Evolutionary conservation across 2,797 vertebrate genomes (phyloP).

Genomic region (Cyprinella venusta): DNA sequence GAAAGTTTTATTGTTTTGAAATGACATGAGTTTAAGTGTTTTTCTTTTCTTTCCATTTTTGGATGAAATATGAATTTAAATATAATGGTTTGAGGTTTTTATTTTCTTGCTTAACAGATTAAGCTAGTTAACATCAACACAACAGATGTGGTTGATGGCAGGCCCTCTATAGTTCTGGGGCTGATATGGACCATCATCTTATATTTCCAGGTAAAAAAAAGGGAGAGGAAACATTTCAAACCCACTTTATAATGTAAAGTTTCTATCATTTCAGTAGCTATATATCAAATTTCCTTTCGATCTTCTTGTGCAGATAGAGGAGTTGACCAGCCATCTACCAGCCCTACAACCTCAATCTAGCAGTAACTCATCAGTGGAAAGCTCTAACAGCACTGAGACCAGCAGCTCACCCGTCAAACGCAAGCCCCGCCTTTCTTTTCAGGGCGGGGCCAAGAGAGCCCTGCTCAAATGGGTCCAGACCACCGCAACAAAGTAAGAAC

Average conservation of each 20-base stretch:
- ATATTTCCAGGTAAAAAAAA: constrained; percentile 92
- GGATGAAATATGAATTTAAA: neutral
- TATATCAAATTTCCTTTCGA: neutral
- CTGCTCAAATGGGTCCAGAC: constrained; percentile 94
- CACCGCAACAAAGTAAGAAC: constrained; percentile 86
- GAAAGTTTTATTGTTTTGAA: neutral
- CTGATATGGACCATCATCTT: constrained; percentile 97
- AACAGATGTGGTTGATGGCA: constrained; percentile 95
- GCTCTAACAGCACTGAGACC: constrained; percentile 86
- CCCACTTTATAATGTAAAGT: neutral
- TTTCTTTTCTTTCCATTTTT: too few species aligned
- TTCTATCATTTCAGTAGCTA: neutral
- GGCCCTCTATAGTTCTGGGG: constrained; percentile 93
- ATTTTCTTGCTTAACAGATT: constrained; percentile 80
- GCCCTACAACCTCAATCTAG: constrained; percentile 85
- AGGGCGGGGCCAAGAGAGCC: constrained; percentile 91
- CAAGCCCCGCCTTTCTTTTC: constrained; percentile 86
- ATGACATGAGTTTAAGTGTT: neutral
- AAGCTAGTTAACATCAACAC: constrained; percentile 99
- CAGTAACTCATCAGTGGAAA: constrained; percentile 92
- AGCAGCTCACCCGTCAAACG: constrained; percentile 92
- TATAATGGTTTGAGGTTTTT: neutral
- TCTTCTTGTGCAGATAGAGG: constrained; percentile 85
- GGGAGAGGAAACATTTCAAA: neutral
- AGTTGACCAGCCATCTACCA: constrained; percentile 92